Evolutionary conservation across 2,888 invertebrate genomes (phyloP).

Genomic region (Hymenopus coronatus): DNA sequence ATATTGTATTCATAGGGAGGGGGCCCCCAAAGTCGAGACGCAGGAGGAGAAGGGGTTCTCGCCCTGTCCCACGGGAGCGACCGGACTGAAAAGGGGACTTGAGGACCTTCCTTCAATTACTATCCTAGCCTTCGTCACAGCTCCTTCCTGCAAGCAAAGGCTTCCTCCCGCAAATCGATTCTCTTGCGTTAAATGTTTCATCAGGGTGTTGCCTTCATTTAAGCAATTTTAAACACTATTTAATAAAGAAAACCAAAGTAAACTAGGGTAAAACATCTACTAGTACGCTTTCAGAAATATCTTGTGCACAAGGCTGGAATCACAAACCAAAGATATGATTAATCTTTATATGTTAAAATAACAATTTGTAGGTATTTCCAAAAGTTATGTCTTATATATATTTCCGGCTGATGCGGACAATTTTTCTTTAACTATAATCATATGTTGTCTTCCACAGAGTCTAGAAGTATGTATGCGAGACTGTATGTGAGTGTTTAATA

Average conservation of each 20-base stretch:
- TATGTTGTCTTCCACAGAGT: too few species aligned
- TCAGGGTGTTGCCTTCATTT: neutral
- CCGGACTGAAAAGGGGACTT: slow-evolving; percentile 15
- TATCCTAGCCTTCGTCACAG: neutral
- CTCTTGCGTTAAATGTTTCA: neutral
- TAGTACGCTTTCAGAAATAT: neutral
- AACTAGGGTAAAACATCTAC: neutral
- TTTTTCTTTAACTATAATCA: too few species aligned
- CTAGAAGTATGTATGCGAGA: too few species aligned
- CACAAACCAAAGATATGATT: too few species aligned
- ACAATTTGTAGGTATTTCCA: too few species aligned
- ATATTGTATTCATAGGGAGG: slow-evolving; percentile 50
- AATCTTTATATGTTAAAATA: too few species aligned
- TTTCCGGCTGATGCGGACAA: too few species aligned
- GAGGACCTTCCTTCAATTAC: slow-evolving; percentile 15
- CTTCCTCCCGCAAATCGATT: neutral
- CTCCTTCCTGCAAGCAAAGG: neutral
- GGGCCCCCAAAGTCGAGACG: slow-evolving; percentile 23
- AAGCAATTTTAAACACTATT: neutral
- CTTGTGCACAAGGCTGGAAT: too few species aligned
- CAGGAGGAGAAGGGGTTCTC: neutral
- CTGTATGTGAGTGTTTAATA: too few species aligned
- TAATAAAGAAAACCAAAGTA: neutral
- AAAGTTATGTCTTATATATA: too few species aligned
- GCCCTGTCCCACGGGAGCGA: slow-evolving; percentile 4